Conservation (phyloP, 2,797 vertebrate genomes). For the Myotis planiceps region DNA sequence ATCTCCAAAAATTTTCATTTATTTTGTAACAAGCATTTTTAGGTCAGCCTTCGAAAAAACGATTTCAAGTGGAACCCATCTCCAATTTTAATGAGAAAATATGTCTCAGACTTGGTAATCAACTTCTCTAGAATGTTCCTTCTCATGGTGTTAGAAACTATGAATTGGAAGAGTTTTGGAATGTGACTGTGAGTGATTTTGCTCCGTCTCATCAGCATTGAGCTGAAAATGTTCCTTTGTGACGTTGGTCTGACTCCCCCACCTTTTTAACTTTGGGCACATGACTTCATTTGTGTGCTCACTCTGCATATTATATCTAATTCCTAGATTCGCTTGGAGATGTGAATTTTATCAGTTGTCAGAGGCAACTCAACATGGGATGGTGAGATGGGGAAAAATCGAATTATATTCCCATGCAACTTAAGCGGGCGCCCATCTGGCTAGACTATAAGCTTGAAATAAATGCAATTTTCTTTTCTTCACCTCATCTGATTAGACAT, state of each 20-base stretch:
- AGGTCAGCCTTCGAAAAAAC: conserved; percentile 35
- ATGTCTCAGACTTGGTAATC: conserved; percentile 29
- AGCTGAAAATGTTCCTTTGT: not conserved
- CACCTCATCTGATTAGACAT: not conserved
- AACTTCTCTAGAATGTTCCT: conserved; percentile 20
- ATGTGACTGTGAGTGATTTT: conserved; percentile 53
- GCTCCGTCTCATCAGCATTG: not conserved
- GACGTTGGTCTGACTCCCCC: conserved; percentile 38
- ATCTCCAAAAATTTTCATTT: conserved; percentile 15
- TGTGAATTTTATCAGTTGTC: conserved; percentile 75
- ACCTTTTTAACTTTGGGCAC: conserved; percentile 64
- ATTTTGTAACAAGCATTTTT: conserved; percentile 36
- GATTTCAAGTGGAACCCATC: conserved; percentile 29
- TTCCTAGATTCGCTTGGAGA: conserved; percentile 63
- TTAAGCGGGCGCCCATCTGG: conserved; percentile 64
- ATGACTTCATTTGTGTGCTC: conserved; percentile 53
- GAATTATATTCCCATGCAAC: conserved; percentile 55
- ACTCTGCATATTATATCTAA: conserved; percentile 69
- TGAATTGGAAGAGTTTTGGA: conserved; percentile 31
- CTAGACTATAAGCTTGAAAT: conserved; percentile 65
- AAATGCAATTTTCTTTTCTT: conserved; percentile 50
- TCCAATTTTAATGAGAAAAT: conserved; percentile 61
- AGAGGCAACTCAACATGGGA: conserved; percentile 62
- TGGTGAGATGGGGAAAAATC: conserved; percentile 45
- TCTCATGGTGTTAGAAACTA: conserved; percentile 14